Evolutionary conservation across 2,113 vertebrate genomes (phyloP), one percentile per base, ranked within the genome.

Genomic region (Festucalex cinctus): DNA sequence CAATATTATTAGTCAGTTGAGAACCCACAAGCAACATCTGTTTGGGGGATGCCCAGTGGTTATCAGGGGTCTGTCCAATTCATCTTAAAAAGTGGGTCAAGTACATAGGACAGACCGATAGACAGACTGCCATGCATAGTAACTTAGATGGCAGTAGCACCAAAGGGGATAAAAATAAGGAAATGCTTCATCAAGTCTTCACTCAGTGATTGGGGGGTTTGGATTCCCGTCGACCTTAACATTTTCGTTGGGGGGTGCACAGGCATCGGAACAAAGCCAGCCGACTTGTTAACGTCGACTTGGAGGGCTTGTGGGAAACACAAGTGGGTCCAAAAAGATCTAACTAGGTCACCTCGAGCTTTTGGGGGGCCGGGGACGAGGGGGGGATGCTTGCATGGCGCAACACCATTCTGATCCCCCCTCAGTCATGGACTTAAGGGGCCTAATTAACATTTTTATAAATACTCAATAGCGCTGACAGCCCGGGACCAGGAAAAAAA

Each of bases 111-210:
- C n/a, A n/a, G n/a, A n/a, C n/a, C n/a, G 68, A 67, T 16, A 17
- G 43, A 19, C 44, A 17, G 17, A 46, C 17, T 46, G 17, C 17
- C 44, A 46, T 46, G 5, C 6, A 46, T 19, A 7, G 10, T 17
- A 46, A 46, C 17, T 6, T 46, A 17, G 6, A 17, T 19, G 4
- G 17, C 44, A 7, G 44, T 6, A 6, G 1, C 44, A 17, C 17
- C 44, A 20, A 44, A 44, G 43, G 5, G 28, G 28, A 32, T 32
- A 32, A 32, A 54, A 54, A 26, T 12, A 24, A 24, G 22, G 69
- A 82, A 80, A 77, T 12, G 51, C 22, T 68, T 83, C 56, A 75
- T 76, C 67, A 32, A 48, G 54, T 68, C 65, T 86, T 86, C 80
- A 74, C 81, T 81, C 70, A 80, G 65, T 48, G 73, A 81, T 84